A percentile compares a stretch with the other conserved stretches of the same genome.
Evolutionary conservation across 1,140 invertebrate genomes (phyloP).

Genomic region (Copidosoma floridanum): DNA sequence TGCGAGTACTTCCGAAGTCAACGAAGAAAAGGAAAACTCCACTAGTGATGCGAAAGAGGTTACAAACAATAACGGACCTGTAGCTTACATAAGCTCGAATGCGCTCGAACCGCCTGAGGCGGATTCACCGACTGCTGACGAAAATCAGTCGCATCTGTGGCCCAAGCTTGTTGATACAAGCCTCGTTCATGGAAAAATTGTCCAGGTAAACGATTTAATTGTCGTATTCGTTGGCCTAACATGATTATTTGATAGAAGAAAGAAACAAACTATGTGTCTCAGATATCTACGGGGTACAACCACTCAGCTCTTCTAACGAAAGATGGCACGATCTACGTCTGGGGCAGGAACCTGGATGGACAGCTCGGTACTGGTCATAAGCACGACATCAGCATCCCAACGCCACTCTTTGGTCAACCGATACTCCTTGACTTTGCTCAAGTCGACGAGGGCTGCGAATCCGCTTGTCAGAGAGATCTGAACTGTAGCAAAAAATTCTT

Average conservation of each 20-base stretch:
- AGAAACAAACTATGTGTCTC: no score
- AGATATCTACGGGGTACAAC: slow-evolving; percentile 68
- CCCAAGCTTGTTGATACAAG: slow-evolving; percentile 62
- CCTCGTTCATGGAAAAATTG: slow-evolving; percentile 59
- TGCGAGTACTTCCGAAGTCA: slow-evolving; percentile 23
- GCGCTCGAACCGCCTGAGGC: background rate
- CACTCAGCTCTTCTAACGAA: slow-evolving; percentile 68
- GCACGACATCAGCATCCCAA: slow-evolving; percentile 54
- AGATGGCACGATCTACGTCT: slow-evolving; percentile 65
- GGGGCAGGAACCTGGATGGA: slow-evolving; percentile 71
- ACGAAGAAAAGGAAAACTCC: slow-evolving; percentile 39
- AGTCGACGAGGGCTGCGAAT: no score
- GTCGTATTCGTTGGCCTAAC: background rate
- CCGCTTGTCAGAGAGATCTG: background rate
- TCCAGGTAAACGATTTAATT: slow-evolving; percentile 50
- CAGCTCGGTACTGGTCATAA: slow-evolving; percentile 67
- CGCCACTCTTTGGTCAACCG: slow-evolving; percentile 36
- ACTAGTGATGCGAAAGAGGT: no score
- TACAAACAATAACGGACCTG: no score
- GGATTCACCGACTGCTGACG: slow-evolving; percentile 39
- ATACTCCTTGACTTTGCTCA: no score
- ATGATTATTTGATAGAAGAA: no score
- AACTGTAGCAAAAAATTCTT: slow-evolving; percentile 40
- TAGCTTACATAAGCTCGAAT: background rate
- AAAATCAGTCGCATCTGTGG: slow-evolving; percentile 56